Percentiles rank a stretch among this genome's conserved stretches.
These are phyloP conservation scores for Muscicapa adusta DNA, from an alignment of 2,113 vertebrate genomes.

Conservation along the genomic window DNA sequence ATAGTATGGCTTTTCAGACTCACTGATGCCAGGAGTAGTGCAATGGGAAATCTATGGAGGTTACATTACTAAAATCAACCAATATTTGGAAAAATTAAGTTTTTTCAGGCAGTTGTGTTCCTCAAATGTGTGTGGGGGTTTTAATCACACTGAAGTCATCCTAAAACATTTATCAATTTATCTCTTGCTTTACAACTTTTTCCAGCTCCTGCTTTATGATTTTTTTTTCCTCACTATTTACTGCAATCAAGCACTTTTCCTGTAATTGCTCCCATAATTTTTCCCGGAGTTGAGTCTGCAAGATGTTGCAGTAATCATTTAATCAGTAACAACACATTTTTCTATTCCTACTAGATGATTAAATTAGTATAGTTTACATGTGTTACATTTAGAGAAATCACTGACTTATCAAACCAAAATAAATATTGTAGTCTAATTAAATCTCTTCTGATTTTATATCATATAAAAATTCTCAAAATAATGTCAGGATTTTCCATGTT, in stretches of 20 bases:
- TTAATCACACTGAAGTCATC: not conserved
- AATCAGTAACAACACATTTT: slow-evolving; percentile 46
- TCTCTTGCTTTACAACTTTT: not conserved
- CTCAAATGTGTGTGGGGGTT: not conserved
- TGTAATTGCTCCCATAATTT: slow-evolving; percentile 42
- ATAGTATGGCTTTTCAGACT: not conserved
- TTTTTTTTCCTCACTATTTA: not conserved
- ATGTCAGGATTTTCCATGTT: not conserved
- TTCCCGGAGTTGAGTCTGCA: slow-evolving; percentile 1
- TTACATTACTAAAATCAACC: not conserved
- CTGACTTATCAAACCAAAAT: slow-evolving; percentile 29
- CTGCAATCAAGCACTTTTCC: slow-evolving; percentile 18
- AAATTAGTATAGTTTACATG: slow-evolving; percentile 36
- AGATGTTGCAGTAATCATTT: slow-evolving; percentile 41
- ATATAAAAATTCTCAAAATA: not conserved
- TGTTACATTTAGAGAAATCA: slow-evolving; percentile 26
- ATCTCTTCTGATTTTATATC: not conserved
- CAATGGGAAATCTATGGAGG: not conserved
- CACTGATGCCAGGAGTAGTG: not conserved
- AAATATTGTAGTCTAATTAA: slow-evolving; percentile 32
- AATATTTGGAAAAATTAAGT: not conserved
- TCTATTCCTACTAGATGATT: slow-evolving; percentile 15
- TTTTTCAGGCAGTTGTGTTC: not conserved
- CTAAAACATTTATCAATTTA: not conserved
- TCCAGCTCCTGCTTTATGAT: not conserved